Base-by-base conservation (phyloP, 1,140 invertebrate species). In the Penaeus japonicus region DNA sequence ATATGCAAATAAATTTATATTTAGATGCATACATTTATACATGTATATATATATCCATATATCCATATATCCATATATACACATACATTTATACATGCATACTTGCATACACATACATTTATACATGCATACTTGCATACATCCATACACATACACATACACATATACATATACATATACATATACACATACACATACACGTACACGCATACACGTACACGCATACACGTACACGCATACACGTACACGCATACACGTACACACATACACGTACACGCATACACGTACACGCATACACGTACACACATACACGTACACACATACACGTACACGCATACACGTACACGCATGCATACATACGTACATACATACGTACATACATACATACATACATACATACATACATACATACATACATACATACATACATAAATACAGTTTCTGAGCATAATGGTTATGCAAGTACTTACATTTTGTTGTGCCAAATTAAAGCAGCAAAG, bases 81-180 rank as follows among this genome's bases (percentile, higher is more conserved):
- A 39, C 7, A 39, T 39, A 39, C 7, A 39, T n/a, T 4, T 39
- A 39, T 4, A 39, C 7, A 39, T 39, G 7, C 59, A 83, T 83
- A 83, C 59, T 59, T 59, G 17, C 24, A 83, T 83, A 83, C n/a
- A 57, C 24, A 59, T 59, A 57, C 24, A 83, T 83, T n/a, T 83
- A 57, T 83, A 83, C 59, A 83, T 83, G 59, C 59, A 59, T 83
- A 83, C 59, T n/a, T n/a, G 59, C 59, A 83, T 83, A 83, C 59
- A 83, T 83, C 59, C 59, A 83, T 83, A 62, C 59, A 59, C 59
- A 83, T 83, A 59, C 59, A 83, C 59, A 83, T 83, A 83, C 59
- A 59, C 59, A 83, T 83, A 83, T 83, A 83, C 59, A 83, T 83
- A 62, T 30, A 59, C 27, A 83, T n/a, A n/a, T n/a, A n/a, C 7